These are phyloP conservation scores for Cepphus grylle DNA, from an alignment of 2,113 vertebrate genomes.

Conservation along the genomic window DNA sequence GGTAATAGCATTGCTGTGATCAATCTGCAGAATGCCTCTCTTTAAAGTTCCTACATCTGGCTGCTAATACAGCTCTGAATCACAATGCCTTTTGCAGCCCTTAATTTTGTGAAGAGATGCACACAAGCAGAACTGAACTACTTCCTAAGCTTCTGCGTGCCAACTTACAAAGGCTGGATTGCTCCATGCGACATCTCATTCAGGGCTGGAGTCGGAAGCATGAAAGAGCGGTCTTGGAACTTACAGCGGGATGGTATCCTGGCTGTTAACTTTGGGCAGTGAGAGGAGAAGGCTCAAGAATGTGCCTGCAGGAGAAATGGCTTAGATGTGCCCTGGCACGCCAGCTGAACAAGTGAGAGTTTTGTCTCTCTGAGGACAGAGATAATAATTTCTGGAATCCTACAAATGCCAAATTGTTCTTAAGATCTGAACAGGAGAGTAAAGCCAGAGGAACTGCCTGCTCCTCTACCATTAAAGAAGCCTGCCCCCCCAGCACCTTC, in stretches of 20 bases:
- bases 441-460: neutral
- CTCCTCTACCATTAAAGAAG: neutral
- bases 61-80: constrained; percentile 9
- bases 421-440: neutral
- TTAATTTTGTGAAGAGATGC: constrained; percentile 16
- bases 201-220: neutral
- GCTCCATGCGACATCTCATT: neutral
- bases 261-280: neutral
- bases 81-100: neutral
- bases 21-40: constrained; percentile 40
- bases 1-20: constrained; percentile 43
- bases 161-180: neutral
- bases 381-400: neutral
- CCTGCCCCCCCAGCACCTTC: neutral
- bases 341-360: neutral
- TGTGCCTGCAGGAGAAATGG: constrained; percentile 3
- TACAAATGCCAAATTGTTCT: neutral
- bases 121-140: neutral
- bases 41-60: constrained; percentile 49
- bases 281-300: neutral
- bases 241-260: neutral
- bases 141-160: neutral
- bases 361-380: neutral
- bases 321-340: neutral
- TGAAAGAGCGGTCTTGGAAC: neutral